phyloP scores from a whole-genome alignment of 2,888 invertebrate species.

The Capitulum mitella region DNA sequence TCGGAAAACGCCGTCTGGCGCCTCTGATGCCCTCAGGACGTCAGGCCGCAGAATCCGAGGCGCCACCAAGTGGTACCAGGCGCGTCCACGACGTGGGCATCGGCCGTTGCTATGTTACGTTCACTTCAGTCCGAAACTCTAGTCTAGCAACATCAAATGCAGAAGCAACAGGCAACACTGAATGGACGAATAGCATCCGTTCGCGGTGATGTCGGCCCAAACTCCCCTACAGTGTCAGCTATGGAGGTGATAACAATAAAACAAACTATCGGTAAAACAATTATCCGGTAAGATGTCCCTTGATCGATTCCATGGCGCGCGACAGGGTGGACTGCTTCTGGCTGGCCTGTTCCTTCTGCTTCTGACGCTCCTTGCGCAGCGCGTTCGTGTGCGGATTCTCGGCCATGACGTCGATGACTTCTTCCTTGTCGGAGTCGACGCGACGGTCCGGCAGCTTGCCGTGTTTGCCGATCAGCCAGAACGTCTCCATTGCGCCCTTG shows the following conservation, averaged over 20 bases:
- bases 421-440: conserved; percentile 29
- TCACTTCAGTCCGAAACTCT: neutral
- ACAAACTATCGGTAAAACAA: neutral
- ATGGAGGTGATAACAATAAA: neutral
- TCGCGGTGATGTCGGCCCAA: neutral
- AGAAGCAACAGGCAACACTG: neutral
- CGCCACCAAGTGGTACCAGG: too few species aligned
- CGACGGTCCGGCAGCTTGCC: conserved; percentile 31
- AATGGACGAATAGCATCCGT: neutral
- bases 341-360: conserved; percentile 26
- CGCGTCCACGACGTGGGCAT: too few species aligned
- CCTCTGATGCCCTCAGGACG: too few species aligned
- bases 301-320: conserved; percentile 28
- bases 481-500: conserved; percentile 30
- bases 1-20: too few species aligned
- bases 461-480: conserved; percentile 34
- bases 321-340: conserved; percentile 27
- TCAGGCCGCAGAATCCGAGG: too few species aligned
- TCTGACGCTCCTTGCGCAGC: conserved; percentile 26
- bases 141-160: neutral
- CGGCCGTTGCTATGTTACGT: too few species aligned
- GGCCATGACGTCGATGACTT: conserved; percentile 33
- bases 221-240: neutral
- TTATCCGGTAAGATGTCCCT: conserved; percentile 22
- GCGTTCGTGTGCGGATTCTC: conserved; percentile 31